Evolutionary conservation across 1,140 invertebrate species (phyloP).

Genomic region (Araneus ventricosus): DNA sequence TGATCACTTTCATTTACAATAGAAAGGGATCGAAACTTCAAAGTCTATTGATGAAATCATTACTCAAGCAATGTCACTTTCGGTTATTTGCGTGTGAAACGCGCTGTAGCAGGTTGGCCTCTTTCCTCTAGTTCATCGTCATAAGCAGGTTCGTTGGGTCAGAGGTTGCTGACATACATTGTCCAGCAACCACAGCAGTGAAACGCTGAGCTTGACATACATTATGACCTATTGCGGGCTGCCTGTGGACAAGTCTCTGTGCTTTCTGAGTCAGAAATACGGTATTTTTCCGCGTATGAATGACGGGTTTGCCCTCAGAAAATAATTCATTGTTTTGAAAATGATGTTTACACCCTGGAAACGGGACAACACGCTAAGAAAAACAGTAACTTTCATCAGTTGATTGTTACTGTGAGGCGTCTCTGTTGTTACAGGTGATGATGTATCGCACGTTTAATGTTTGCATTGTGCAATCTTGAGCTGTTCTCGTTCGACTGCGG

Average conservation of each 20-base stretch:
- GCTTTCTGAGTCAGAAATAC: neutral
- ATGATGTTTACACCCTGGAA: constrained; percentile 1
- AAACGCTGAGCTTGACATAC: constrained; percentile 31
- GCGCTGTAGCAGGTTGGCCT: neutral
- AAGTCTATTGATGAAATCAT: neutral
- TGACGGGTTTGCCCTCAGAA: neutral
- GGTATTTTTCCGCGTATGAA: neutral
- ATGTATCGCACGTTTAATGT: no score
- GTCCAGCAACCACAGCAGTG: neutral
- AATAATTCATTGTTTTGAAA: neutral
- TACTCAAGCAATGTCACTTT: neutral
- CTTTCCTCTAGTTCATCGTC: neutral
- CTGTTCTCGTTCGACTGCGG: neutral
- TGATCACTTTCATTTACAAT: neutral
- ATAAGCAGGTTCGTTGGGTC: neutral
- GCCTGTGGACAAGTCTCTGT: neutral
- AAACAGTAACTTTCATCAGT: neutral
- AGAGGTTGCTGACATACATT: constrained; percentile 33
- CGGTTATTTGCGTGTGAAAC: no score
- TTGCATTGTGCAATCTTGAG: neutral
- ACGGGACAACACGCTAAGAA: neutral
- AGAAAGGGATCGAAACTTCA: neutral
- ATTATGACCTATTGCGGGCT: neutral
- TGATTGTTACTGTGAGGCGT: neutral
- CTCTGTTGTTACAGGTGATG: neutral